phyloP scores from a whole-genome alignment of 53 echinoderm and acorn worm species.

The Patiria pectinifera region DNA sequence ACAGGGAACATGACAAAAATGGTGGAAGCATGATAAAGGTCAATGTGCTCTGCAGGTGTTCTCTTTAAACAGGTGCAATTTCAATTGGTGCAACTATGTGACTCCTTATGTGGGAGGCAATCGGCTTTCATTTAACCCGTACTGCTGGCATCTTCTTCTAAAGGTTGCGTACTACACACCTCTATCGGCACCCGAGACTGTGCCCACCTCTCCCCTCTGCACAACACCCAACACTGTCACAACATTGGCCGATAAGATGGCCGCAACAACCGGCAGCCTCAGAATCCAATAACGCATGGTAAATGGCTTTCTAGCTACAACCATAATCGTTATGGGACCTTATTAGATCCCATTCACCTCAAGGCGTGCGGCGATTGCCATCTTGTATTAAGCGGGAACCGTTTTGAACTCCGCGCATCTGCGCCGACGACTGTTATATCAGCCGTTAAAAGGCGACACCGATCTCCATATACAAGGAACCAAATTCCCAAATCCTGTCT shows the following conservation, averaged over 20 bases:
- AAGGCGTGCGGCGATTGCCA: constrained; percentile 55
- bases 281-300: constrained; percentile 52
- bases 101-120: too few species aligned
- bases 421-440: constrained; percentile 34
- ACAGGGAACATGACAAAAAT: too few species aligned
- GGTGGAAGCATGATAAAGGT: too few species aligned
- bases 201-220: neutral
- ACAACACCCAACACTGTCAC: constrained; percentile 28
- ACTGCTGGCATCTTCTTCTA: too few species aligned
- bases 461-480: neutral
- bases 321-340: constrained; percentile 62
- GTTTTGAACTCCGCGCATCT: constrained; percentile 45
- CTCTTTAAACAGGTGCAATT: too few species aligned
- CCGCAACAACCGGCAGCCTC: constrained; percentile 29
- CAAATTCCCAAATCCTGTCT: neutral
- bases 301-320: constrained; percentile 64
- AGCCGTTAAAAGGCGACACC: too few species aligned
- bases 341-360: constrained; percentile 55
- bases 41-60: too few species aligned
- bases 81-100: too few species aligned
- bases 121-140: too few species aligned
- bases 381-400: constrained; percentile 62
- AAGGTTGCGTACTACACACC: neutral
- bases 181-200: neutral
- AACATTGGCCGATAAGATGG: constrained; percentile 50